These are phyloP conservation scores for Agapornis canus DNA, from an alignment of 2,797 vertebrate species.

Conservation along the genomic window DNA sequence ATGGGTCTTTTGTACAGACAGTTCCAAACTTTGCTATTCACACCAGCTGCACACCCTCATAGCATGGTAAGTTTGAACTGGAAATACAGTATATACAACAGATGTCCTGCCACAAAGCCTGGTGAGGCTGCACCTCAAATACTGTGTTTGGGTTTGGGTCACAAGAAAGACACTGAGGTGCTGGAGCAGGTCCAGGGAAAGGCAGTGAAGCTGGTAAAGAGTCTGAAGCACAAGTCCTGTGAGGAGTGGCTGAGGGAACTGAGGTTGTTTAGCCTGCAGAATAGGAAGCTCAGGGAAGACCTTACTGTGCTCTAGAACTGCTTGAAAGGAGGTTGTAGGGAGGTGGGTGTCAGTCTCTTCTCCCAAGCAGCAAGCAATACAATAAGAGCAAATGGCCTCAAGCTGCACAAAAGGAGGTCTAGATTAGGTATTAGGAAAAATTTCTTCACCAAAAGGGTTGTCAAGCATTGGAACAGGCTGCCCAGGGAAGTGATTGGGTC, in stretches of 20 bases:
- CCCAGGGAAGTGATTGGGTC: background rate
- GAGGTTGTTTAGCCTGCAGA: accelerated
- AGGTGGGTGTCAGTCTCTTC: accelerated
- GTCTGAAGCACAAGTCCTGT: background rate
- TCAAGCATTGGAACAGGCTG: background rate
- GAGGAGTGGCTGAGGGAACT: background rate
- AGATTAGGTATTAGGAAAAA: background rate
- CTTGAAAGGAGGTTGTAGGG: background rate
- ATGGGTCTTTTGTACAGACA: background rate
- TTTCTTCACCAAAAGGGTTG: accelerated
- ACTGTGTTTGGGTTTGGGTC: background rate
- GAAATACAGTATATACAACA: background rate
- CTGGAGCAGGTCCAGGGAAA: accelerated
- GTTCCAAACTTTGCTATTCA: background rate
- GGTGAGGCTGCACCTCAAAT: accelerated
- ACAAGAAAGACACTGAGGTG: background rate
- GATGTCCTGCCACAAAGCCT: background rate
- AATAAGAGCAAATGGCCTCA: background rate
- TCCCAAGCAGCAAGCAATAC: accelerated
- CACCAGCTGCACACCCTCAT: background rate
- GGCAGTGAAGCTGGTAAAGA: accelerated
- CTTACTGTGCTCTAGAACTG: accelerated
- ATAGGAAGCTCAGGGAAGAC: background rate
- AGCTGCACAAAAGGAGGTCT: background rate
- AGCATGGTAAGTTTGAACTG: background rate